Conservation (phyloP, 2,113 vertebrate genomes). For the Pomatorhinus ruficollis region DNA sequence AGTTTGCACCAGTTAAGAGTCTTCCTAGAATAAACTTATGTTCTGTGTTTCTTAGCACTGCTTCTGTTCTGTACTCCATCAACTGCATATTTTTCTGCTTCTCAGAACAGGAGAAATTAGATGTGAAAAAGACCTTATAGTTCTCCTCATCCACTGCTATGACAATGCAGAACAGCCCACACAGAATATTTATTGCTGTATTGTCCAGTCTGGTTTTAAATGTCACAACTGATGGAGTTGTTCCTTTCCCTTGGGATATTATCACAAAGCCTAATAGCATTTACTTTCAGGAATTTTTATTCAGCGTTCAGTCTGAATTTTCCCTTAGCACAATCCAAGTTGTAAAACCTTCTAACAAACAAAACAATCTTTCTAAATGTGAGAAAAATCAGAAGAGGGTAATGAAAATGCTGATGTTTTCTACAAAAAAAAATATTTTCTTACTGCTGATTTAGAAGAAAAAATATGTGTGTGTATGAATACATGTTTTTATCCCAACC, state of each 20-base stretch:
- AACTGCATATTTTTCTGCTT: neutral
- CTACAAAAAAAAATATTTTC: neutral
- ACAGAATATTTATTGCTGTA: neutral
- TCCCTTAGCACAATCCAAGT: neutral
- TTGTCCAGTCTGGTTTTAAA: neutral
- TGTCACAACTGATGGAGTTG: neutral
- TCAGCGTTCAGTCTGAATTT: neutral
- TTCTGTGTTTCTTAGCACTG: neutral
- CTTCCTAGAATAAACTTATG: neutral
- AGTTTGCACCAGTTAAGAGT: neutral
- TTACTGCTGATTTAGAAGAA: neutral
- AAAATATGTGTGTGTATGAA: fast-evolving
- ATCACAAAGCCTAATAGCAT: neutral
- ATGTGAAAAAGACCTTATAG: neutral
- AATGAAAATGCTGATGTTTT: neutral
- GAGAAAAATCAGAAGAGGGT: neutral
- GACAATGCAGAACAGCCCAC: neutral
- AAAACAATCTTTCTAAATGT: neutral
- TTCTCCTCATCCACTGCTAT: neutral
- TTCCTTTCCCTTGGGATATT: neutral
- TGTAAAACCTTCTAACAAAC: neutral
- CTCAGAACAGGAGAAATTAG: neutral
- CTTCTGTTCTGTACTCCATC: neutral
- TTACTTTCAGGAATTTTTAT: conserved; percentile 19
- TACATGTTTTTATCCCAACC: neutral